A percentile compares a stretch with the other conserved stretches of the same genome.
Conservation (phyloP, 2,888 invertebrate genomes). For the Apotomis capreana region DNA sequence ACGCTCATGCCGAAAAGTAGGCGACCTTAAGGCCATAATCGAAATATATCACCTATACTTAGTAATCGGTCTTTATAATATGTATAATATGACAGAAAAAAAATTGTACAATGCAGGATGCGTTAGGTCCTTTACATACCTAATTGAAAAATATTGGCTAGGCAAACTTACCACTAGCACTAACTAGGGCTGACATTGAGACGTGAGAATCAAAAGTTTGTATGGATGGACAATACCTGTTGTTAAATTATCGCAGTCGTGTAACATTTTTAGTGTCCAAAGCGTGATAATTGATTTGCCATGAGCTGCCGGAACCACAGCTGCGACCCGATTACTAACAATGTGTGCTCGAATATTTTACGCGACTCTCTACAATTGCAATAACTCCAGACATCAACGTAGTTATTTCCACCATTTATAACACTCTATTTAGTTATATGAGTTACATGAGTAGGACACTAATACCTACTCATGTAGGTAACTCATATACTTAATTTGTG, state of each 20-base stretch:
- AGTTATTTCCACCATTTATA: not conserved
- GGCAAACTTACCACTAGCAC: conserved; percentile 9
- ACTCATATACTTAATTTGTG: too few relatives aligned
- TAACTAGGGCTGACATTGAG: conserved; percentile 59
- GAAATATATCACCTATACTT: too few relatives aligned
- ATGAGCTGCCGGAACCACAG: conserved; percentile 45
- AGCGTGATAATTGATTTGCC: conserved; percentile 54
- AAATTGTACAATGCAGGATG: too few relatives aligned
- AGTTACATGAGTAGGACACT: too few relatives aligned
- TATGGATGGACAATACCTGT: conserved; percentile 50
- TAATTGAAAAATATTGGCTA: conserved; percentile 18
- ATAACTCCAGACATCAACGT: not conserved
- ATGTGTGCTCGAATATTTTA: conserved; percentile 29
- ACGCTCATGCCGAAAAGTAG: too few relatives aligned
- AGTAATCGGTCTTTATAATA: too few relatives aligned
- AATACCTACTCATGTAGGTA: too few relatives aligned
- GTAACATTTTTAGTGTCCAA: conserved; percentile 48
- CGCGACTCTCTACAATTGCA: not conserved
- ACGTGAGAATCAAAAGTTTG: conserved; percentile 60
- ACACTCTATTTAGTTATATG: too few relatives aligned
- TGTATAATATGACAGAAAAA: too few relatives aligned
- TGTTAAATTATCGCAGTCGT: conserved; percentile 49
- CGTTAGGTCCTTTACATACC: not conserved
- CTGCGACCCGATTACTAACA: conserved; percentile 32
- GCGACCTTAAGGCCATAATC: too few relatives aligned